Conservation (phyloP, 2,113 vertebrate species). For the Dendrocopos noguchii region DNA sequence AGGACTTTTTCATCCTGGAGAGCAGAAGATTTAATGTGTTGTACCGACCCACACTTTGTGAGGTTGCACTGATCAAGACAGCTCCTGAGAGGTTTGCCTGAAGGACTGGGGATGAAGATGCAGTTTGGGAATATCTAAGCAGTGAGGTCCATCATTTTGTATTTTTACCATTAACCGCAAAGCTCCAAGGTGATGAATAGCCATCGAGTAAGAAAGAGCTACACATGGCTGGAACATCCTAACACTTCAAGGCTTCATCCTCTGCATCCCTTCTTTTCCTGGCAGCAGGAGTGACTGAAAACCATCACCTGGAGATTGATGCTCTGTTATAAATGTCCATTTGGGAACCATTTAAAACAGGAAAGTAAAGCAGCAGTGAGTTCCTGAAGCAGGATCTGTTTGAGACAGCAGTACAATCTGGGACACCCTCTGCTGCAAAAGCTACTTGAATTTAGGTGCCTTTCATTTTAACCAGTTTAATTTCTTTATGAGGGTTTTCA, state of each 20-base stretch:
- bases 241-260: background rate
- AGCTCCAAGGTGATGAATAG: background rate
- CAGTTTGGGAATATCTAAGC: background rate
- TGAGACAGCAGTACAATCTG: background rate
- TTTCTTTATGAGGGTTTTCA: slow-evolving; percentile 44
- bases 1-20: background rate
- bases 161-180: background rate
- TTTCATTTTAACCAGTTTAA: slow-evolving; percentile 37
- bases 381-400: background rate
- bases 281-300: background rate
- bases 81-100: background rate
- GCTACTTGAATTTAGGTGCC: background rate
- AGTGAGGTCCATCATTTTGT: background rate
- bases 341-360: slow-evolving; percentile 5
- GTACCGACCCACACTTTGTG: background rate
- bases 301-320: background rate
- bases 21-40: background rate
- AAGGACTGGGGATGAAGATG: background rate
- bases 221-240: background rate
- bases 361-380: background rate
- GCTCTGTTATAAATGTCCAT: background rate
- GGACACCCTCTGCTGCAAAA: background rate
- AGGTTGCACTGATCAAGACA: background rate
- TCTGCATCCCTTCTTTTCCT: background rate
- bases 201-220: background rate